Conservation (phyloP, 2,797 vertebrate species). For the Nannoperca australis region DNA sequence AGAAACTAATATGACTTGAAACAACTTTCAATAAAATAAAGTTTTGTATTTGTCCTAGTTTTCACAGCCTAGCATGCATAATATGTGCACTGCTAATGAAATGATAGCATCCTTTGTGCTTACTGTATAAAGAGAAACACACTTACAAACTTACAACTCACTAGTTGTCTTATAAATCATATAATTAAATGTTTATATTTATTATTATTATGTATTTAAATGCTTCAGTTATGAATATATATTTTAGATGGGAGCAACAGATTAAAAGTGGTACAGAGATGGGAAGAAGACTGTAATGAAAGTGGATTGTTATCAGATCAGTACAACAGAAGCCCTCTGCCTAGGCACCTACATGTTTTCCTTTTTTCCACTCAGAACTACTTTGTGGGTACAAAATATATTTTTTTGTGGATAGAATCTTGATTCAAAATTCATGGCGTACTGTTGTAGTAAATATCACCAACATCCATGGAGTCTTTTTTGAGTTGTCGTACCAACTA, state of each 20-base stretch:
- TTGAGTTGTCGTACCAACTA: background rate
- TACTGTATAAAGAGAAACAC: slow-evolving; percentile 21
- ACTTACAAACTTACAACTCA: background rate
- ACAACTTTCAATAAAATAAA: slow-evolving; percentile 34
- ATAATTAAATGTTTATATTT: too few relatives aligned
- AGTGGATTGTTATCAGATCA: slow-evolving; percentile 2
- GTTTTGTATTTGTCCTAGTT: slow-evolving; percentile 31
- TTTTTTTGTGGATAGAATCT: too few relatives aligned
- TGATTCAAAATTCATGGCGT: background rate
- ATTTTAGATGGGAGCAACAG: background rate
- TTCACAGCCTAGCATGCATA: slow-evolving; percentile 29
- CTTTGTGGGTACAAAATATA: background rate
- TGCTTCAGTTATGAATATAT: background rate
- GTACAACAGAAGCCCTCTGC: background rate
- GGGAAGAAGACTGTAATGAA: background rate
- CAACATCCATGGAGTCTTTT: background rate
- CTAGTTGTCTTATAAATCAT: background rate
- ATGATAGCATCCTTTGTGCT: slow-evolving; percentile 21
- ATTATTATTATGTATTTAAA: too few relatives aligned
- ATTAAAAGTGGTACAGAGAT: slow-evolving; percentile 8
- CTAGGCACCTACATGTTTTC: background rate
- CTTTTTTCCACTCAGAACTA: background rate
- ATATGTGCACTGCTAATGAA: slow-evolving; percentile 58
- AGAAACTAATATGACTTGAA: slow-evolving; percentile 32
- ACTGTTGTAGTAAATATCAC: background rate